A percentile compares a stretch with the other conserved stretches of the same genome.
Conservation (phyloP, 2,113 vertebrate species). For the Saimiri boliviensis region DNA sequence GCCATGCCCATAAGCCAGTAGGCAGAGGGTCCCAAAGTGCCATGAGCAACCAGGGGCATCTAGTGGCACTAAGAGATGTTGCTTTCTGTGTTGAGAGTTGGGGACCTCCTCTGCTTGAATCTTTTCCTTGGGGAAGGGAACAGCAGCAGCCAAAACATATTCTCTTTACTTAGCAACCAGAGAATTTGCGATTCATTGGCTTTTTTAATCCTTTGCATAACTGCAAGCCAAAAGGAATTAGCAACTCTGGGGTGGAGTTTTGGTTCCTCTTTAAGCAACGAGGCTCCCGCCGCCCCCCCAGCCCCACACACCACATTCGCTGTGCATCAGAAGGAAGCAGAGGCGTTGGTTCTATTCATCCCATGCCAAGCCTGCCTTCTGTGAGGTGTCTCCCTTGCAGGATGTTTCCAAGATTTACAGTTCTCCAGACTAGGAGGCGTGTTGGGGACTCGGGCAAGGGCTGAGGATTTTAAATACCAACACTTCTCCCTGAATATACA, state of each 20-base stretch:
- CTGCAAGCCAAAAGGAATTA: constrained; percentile 72
- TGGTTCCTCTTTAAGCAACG: not conserved
- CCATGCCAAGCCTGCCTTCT: accelerated
- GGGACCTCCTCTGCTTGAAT: not conserved
- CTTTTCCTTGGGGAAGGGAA: not conserved
- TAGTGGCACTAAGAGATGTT: not conserved
- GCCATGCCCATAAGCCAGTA: not conserved
- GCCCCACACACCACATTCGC: not conserved
- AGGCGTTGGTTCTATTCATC: no score
- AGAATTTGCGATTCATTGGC: not conserved
- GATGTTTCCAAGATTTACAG: not conserved
- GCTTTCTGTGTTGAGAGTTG: not conserved
- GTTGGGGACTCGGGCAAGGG: not conserved
- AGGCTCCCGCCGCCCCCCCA: accelerated
- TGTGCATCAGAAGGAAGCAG: not conserved
- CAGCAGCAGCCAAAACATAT: no score
- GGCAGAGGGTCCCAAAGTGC: not conserved
- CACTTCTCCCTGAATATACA: not conserved
- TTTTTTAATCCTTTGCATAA: not conserved
- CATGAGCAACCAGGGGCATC: accelerated
- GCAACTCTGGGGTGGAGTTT: not conserved
- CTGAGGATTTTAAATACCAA: not conserved
- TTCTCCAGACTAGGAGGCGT: accelerated
- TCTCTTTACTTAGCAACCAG: not conserved
- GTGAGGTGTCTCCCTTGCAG: no score